Base-by-base conservation (phyloP, 2,797 vertebrate genomes). In the Liasis olivaceus region DNA sequence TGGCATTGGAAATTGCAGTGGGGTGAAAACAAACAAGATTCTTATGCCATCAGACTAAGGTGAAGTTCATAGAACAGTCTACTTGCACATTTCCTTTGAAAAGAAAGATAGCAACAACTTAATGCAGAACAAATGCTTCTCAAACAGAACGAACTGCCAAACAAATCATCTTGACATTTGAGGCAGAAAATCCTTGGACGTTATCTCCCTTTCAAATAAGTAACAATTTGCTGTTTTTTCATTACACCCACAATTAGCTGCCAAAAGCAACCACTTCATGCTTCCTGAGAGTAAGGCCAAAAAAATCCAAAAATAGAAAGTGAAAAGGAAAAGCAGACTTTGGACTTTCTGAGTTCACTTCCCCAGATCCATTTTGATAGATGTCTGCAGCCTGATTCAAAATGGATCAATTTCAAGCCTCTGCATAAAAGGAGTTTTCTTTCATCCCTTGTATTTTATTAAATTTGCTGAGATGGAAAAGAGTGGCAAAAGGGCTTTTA, bases 221-320 rank as follows among this genome's bases (percentile, higher is more conserved):
- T 66, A 66, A 69, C 64, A 69, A 85, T 63, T 89, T 56, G 51
- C 28, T 89, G 47, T 28, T 51, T 66, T 89, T 85, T 56, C 26
- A 84, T 90, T 84, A 77, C 22, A 5, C 24, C 42, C 77, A 47
- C 85, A 28, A 13, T 66, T 92, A 96, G 14, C 77, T 85, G 9
- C 64, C 47, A 60, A 62, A 64, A 64, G 5, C 63, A 89, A 31
- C 31, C 24, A 22, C 47, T 51, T 81, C 36, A 84, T 20, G 20
- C 14, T 56, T 54, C n/a, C 58, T 84, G 64, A 60, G 20, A 56
- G 31, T 94, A 96, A 94, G 42, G 85, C n/a, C 66, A 31, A 93
- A 77, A 93, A 62, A 95, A 28, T 77, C 66, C 94, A 94, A 96
- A 91, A 47, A 94, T 88, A 95, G 36, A 89, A n/a, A 22, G n/a